Conservation (phyloP, 2,113 vertebrate species). For the Phainopepla nitens region DNA sequence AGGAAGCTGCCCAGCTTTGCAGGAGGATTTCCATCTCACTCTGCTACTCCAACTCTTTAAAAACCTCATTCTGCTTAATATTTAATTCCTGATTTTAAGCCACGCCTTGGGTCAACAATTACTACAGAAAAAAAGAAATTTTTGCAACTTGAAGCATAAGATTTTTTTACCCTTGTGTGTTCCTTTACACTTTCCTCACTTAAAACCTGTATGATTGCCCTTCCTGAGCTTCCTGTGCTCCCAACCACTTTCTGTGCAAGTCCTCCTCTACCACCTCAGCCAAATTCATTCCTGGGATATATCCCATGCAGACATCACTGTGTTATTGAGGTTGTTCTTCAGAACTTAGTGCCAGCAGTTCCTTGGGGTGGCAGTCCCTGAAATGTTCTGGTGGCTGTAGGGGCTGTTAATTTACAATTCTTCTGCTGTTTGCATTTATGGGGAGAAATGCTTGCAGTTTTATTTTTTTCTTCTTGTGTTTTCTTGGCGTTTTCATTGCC, state of each 20-base stretch:
- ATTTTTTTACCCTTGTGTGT: neutral
- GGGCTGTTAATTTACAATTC: neutral
- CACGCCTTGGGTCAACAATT: neutral
- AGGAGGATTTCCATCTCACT: neutral
- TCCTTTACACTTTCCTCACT: neutral
- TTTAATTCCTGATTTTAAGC: neutral
- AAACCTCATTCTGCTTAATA: neutral
- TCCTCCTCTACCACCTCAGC: neutral
- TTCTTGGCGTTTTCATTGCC: neutral
- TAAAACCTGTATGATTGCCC: neutral
- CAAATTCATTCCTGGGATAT: neutral
- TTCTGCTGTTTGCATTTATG: neutral
- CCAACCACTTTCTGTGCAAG: neutral
- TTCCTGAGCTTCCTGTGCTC: neutral
- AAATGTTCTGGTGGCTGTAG: neutral
- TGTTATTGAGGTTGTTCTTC: neutral
- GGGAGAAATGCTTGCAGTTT: neutral
- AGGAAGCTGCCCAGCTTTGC: neutral
- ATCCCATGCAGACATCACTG: neutral
- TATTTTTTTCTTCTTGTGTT: neutral
- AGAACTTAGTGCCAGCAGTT: rapidly evolving
- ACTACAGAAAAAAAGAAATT: neutral
- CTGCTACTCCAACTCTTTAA: neutral
- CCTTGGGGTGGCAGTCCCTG: neutral
- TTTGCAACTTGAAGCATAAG: neutral